Conservation (phyloP, 2,113 vertebrate species). For the Dermatemys mawii region DNA sequence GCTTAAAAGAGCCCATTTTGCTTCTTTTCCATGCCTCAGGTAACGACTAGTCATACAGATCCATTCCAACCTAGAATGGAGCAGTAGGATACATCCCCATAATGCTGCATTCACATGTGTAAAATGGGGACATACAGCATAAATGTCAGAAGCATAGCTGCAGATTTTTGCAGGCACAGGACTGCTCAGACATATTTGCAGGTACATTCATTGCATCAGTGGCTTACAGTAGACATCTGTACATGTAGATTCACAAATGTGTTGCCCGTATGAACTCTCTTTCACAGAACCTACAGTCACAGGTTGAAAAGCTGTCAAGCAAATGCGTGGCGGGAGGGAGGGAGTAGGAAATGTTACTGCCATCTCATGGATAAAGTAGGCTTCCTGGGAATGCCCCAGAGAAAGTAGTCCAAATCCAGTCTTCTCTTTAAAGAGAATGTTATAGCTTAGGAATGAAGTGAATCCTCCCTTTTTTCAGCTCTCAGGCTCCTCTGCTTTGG, state of each 20-base stretch:
- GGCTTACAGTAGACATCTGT: not conserved
- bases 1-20: not conserved
- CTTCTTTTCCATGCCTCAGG: not conserved
- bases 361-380: not conserved
- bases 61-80: not conserved
- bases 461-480: not conserved
- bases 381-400: not conserved
- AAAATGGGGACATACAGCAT: not conserved
- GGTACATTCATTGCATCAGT: not conserved
- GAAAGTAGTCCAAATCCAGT: not conserved
- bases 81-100: not conserved
- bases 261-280: not conserved
- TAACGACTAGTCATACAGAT: not conserved
- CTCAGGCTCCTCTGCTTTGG: not conserved
- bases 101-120: not conserved
- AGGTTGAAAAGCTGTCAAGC: not conserved
- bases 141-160: not conserved
- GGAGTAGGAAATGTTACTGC: not conserved
- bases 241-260: not conserved
- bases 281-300: not conserved
- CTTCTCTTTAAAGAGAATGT: not conserved
- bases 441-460: not conserved
- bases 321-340: not conserved
- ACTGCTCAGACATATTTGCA: not conserved
- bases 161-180: not conserved